A percentile compares a stretch with the other conserved stretches of the same genome.
Evolutionary conservation across 2,888 invertebrate genomes (phyloP).

Genomic region (Liopterus haemorrhoidalis): DNA sequence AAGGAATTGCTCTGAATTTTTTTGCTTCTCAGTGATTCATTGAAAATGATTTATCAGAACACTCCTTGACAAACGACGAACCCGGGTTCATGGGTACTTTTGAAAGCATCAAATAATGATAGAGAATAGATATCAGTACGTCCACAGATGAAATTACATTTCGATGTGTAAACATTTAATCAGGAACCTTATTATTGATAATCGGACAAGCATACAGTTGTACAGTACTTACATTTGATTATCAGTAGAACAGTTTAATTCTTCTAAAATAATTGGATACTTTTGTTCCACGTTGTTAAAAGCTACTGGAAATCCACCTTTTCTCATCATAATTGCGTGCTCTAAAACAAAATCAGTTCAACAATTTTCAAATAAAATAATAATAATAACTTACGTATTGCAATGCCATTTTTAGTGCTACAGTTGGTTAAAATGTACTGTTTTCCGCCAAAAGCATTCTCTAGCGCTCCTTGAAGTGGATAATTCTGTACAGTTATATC

Average conservation of each 20-base stretch:
- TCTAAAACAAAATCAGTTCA: slow-evolving; percentile 43
- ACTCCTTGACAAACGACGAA: too few relatives aligned
- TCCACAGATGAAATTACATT: too few relatives aligned
- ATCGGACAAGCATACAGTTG: too few relatives aligned
- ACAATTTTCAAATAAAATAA: slow-evolving; percentile 5
- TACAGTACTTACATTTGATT: slow-evolving; percentile 47
- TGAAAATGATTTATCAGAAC: too few relatives aligned
- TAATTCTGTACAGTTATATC: too few relatives aligned
- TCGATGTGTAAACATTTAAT: too few relatives aligned
- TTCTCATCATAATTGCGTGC: slow-evolving; percentile 49
- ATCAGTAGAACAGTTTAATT: slow-evolving; percentile 43
- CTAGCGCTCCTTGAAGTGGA: slow-evolving; percentile 48
- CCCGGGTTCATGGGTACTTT: too few relatives aligned
- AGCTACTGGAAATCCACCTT: slow-evolving; percentile 50
- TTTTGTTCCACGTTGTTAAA: slow-evolving; percentile 37
- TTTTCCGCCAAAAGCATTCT: slow-evolving; percentile 53
- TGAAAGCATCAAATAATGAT: too few relatives aligned
- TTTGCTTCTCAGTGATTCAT: too few relatives aligned
- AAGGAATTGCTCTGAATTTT: too few relatives aligned
- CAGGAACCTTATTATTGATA: too few relatives aligned
- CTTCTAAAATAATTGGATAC: slow-evolving; percentile 44
- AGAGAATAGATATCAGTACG: too few relatives aligned
- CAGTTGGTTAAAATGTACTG: slow-evolving; percentile 52
- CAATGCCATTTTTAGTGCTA: slow-evolving; percentile 50
- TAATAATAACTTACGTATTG: slow-evolving; percentile 47